Percentiles rank a stretch among this genome's conserved stretches.
Evolutionary conservation across 2,113 vertebrate species (phyloP).

Genomic region (Eleginops maclovinus): DNA sequence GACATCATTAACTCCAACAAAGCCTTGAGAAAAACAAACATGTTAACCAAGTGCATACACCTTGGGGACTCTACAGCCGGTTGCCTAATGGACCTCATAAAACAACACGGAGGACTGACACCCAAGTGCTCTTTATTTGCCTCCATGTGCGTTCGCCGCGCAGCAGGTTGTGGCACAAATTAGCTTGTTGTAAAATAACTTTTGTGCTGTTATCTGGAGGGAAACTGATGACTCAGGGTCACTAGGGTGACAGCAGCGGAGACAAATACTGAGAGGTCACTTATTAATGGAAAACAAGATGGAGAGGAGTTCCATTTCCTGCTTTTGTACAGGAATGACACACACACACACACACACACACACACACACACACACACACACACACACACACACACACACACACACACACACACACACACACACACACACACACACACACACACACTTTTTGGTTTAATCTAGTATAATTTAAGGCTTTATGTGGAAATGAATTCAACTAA

Average conservation of each 20-base stretch:
- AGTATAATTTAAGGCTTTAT: too few species aligned
- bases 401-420: too few species aligned
- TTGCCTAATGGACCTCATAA: conserved; percentile 65
- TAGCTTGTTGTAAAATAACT: conserved; percentile 20
- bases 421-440: too few species aligned
- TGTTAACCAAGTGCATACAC: conserved; percentile 43
- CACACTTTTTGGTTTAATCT: too few species aligned
- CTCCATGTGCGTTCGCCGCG: not conserved
- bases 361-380: too few species aligned
- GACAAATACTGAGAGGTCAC: not conserved
- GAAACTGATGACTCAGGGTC: conserved; percentile 12
- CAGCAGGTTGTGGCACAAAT: conserved; percentile 32
- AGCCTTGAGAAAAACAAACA: conserved; percentile 78
- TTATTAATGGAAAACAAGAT: conserved; percentile 3
- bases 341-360: too few species aligned
- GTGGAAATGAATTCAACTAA: too few species aligned
- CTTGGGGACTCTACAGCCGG: conserved; percentile 42
- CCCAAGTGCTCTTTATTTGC: conserved; percentile 38
- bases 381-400: too few species aligned
- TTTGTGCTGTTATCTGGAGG: conserved; percentile 31
- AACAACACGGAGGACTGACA: conserved; percentile 57
- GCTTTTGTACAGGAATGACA: not conserved
- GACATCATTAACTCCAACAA: conserved; percentile 73
- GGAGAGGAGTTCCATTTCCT: conserved; percentile 4
- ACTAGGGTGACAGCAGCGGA: conserved; percentile 1